phyloP scores from a whole-genome alignment of 2,888 invertebrate species.

The Epinotia brunnichana region DNA sequence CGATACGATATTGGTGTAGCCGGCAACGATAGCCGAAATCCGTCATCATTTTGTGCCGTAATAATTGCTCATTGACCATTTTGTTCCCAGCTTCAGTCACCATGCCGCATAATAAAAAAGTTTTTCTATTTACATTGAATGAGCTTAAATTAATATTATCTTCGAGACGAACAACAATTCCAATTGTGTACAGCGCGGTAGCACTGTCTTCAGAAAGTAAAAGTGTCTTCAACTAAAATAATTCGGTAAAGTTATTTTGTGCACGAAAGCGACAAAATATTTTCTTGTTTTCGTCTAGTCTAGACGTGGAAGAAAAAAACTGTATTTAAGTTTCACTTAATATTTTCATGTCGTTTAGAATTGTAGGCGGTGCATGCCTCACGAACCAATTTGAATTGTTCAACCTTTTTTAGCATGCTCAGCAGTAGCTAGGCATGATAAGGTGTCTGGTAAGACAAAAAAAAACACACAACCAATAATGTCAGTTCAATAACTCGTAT shows the following conservation, averaged over 20 bases:
- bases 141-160: not conserved
- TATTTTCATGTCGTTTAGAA: not conserved
- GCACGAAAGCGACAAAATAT: constrained; percentile 11
- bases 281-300: constrained; percentile 24
- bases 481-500: too few relatives aligned
- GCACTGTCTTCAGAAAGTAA: not conserved
- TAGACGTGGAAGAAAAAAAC: constrained; percentile 25
- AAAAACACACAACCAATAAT: too few relatives aligned
- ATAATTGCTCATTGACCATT: too few relatives aligned
- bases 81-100: too few relatives aligned
- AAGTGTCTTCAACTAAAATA: constrained; percentile 13
- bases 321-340: not conserved
- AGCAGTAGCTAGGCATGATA: too few relatives aligned
- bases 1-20: too few relatives aligned
- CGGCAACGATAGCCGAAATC: too few relatives aligned
- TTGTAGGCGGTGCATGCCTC: constrained; percentile 12
- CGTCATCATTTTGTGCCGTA: too few relatives aligned
- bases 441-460: too few relatives aligned
- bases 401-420: not conserved
- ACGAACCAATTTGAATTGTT: constrained; percentile 1
- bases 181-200: not conserved
- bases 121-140: not conserved
- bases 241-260: constrained; percentile 3
- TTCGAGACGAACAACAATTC: not conserved
- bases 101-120: too few relatives aligned